Evolutionary conservation across 2,888 invertebrate genomes (phyloP).

Genomic region (Pecten maximus): DNA sequence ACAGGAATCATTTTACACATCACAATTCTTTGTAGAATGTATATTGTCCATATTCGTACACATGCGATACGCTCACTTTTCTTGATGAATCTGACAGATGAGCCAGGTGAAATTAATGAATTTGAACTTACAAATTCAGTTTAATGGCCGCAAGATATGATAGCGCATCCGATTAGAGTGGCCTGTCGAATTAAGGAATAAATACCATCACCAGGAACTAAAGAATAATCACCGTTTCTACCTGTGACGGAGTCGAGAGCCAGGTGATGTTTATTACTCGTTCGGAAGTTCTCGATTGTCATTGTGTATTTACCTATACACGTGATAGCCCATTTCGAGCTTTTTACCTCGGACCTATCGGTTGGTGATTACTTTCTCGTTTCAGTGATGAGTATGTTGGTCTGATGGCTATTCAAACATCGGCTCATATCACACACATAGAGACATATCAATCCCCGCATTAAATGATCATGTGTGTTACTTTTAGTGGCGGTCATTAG

Average conservation of each 20-base stretch:
- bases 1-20: neutral
- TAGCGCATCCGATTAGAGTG: constrained; percentile 24
- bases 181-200: neutral
- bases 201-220: neutral
- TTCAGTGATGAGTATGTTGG: neutral
- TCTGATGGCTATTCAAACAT: neutral
- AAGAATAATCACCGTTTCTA: constrained; percentile 19
- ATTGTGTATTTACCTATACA: constrained; percentile 5
- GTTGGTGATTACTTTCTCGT: neutral
- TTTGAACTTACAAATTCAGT: constrained; percentile 20
- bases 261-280: constrained; percentile 5
- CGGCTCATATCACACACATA: neutral
- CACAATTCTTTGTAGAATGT: neutral
- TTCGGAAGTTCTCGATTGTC: constrained; percentile 9
- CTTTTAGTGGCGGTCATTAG: neutral
- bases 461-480: neutral
- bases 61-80: constrained; percentile 25
- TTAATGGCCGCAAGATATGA: constrained; percentile 1
- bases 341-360: neutral
- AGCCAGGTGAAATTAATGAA: neutral
- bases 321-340: neutral
- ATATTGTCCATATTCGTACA: constrained; percentile 32
- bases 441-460: neutral
- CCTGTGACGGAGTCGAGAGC: neutral
- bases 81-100: neutral